Evolutionary conservation across 1,140 invertebrate species (phyloP).

Genomic region (Danaus plexippus): DNA sequence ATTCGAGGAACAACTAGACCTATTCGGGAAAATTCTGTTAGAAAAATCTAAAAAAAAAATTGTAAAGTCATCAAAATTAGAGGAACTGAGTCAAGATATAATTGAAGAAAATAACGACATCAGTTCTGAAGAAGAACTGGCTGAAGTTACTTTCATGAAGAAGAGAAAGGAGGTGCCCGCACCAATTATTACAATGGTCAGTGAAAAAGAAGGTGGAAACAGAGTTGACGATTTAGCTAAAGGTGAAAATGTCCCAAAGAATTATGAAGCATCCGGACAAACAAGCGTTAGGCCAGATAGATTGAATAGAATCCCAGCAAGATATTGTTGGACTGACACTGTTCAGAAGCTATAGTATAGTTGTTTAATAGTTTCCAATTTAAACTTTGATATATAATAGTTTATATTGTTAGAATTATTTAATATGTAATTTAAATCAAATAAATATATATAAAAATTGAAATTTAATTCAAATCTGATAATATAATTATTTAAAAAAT

Average conservation of each 20-base stretch:
- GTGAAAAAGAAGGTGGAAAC: conserved; percentile 18
- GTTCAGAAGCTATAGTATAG: conserved; percentile 12
- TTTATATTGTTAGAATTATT: too few relatives aligned
- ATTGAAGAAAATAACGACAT: conserved; percentile 27
- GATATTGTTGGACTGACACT: conserved; percentile 58
- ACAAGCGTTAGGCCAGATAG: conserved; percentile 29
- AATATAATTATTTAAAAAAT: too few relatives aligned
- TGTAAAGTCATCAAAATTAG: conserved; percentile 39
- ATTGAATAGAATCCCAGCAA: conserved; percentile 39
- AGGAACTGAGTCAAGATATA: conserved; percentile 49
- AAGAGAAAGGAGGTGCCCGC: conserved; percentile 16
- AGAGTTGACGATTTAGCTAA: conserved; percentile 26
- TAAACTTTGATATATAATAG: too few relatives aligned
- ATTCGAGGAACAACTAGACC: conserved; percentile 6
- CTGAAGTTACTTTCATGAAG: conserved; percentile 22
- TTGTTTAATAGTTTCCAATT: too few relatives aligned
- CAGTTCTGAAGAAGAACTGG: conserved; percentile 44
- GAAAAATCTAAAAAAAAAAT: conserved; percentile 14
- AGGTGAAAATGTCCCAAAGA: conserved; percentile 33
- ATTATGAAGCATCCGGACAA: conserved; percentile 16
- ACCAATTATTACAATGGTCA: conserved; percentile 12
- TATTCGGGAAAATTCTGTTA: neutral
- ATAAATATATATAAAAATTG: too few relatives aligned
- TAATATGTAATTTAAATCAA: too few relatives aligned
- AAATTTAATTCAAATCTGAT: too few relatives aligned